phyloP scores from a whole-genome alignment of 2,797 vertebrate species.

The Acrocephalus scirpaceus region DNA sequence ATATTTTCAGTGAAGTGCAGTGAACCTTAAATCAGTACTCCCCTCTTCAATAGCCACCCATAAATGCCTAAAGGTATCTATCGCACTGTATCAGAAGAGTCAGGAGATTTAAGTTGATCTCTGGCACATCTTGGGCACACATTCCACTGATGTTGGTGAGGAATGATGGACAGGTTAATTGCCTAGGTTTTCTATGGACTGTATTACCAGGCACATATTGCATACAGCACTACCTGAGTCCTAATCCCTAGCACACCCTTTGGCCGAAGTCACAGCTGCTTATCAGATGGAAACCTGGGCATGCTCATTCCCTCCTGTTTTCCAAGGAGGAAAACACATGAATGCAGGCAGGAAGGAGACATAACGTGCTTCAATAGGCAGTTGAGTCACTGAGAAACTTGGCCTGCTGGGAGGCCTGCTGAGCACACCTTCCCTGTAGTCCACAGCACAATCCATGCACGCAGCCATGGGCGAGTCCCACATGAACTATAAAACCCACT shows the following conservation, averaged over 20 bases:
- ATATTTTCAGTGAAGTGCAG: neutral
- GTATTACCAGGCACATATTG: neutral
- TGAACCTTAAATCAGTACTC: neutral
- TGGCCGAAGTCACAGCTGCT: neutral
- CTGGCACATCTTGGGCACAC: neutral
- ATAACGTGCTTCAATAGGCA: neutral
- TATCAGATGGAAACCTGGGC: neutral
- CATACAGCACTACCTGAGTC: neutral
- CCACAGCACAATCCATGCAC: accelerated
- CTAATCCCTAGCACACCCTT: neutral
- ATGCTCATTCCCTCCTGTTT: neutral
- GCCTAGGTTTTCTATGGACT: neutral
- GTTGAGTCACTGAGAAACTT: neutral
- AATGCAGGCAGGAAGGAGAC: neutral
- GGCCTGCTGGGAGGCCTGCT: neutral
- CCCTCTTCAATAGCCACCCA: neutral
- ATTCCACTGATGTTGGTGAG: neutral
- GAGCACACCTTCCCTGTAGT: neutral
- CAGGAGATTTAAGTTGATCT: neutral
- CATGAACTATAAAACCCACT: neutral
- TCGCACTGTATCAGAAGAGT: neutral
- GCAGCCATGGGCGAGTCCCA: accelerated
- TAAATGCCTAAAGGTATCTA: neutral
- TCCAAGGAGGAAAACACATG: neutral
- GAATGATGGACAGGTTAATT: neutral